Evolutionary conservation across 2,797 vertebrate genomes (phyloP).

Genomic region (Rhincodon typus): DNA sequence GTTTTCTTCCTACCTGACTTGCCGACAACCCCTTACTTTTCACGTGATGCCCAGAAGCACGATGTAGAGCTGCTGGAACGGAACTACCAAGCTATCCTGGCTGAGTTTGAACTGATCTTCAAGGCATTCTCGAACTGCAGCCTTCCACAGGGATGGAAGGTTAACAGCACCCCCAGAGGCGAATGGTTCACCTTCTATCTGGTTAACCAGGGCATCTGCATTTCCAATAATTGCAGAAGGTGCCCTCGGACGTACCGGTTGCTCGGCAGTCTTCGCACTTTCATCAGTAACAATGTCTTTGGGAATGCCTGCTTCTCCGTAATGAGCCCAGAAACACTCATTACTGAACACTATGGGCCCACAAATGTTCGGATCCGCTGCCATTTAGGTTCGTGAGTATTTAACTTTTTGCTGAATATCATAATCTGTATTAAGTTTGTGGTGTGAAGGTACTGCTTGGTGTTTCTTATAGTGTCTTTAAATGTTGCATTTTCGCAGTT

Average conservation of each 20-base stretch:
- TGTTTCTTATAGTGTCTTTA: not conserved
- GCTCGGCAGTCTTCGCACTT: conserved; percentile 90
- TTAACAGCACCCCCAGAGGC: conserved; percentile 81
- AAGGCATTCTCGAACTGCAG: conserved; percentile 70
- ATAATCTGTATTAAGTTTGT: not conserved
- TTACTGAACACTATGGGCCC: conserved; percentile 88
- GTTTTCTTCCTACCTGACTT: conserved; percentile 94
- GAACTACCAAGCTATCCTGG: conserved; percentile 83
- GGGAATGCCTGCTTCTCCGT: conserved; percentile 95
- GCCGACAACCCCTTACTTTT: conserved; percentile 85
- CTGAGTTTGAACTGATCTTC: conserved; percentile 88
- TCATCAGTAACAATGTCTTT: conserved; percentile 94
- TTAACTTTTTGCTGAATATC: not conserved
- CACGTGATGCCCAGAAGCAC: conserved; percentile 89
- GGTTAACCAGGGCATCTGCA: conserved; percentile 86
- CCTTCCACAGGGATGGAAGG: conserved; percentile 84
- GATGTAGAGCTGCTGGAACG: conserved; percentile 92
- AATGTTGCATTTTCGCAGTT: not conserved
- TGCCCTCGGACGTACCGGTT: conserved; percentile 92
- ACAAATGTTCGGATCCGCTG: conserved; percentile 94
- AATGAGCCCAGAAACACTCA: conserved; percentile 81
- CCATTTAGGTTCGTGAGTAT: conserved; percentile 76
- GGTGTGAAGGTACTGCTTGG: not conserved
- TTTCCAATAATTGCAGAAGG: conserved; percentile 84
- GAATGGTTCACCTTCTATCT: conserved; percentile 95